phyloP scores from a whole-genome alignment of 2,113 vertebrate species.

The Machaerirhynchus nigripectus region DNA sequence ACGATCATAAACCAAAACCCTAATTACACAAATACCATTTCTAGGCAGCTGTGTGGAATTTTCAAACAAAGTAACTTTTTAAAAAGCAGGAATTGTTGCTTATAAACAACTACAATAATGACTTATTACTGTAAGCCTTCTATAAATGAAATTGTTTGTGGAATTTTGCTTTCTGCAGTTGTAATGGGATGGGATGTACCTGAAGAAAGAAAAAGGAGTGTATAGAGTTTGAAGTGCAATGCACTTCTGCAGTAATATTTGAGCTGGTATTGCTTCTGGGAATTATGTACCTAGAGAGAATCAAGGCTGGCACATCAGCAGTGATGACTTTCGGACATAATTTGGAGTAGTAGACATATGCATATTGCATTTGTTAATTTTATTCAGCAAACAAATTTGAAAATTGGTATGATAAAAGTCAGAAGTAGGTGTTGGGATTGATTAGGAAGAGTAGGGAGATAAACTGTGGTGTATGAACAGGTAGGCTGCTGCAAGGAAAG shows the following conservation, averaged over 20 bases:
- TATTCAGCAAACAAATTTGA: slow-evolving; percentile 1
- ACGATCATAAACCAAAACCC: neutral
- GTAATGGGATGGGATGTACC: neutral
- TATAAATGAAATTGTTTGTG: neutral
- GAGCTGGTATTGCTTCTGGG: neutral
- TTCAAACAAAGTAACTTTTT: neutral
- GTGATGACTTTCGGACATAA: neutral
- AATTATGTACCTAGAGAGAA: neutral
- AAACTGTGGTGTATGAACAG: neutral
- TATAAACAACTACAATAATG: neutral
- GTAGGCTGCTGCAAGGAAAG: neutral
- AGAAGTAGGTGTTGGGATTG: neutral
- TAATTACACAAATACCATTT: neutral
- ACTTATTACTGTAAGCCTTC: neutral
- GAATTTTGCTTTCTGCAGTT: neutral
- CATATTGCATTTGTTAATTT: neutral
- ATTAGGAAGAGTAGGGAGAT: neutral
- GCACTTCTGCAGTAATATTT: neutral
- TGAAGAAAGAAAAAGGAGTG: neutral
- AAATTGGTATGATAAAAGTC: neutral
- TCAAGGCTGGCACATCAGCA: neutral
- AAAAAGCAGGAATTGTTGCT: neutral
- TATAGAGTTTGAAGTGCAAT: neutral
- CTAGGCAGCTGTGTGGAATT: neutral
- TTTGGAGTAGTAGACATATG: neutral